phyloP scores from a whole-genome alignment of 2,113 vertebrate species.

The Odocoileus virginianus region DNA sequence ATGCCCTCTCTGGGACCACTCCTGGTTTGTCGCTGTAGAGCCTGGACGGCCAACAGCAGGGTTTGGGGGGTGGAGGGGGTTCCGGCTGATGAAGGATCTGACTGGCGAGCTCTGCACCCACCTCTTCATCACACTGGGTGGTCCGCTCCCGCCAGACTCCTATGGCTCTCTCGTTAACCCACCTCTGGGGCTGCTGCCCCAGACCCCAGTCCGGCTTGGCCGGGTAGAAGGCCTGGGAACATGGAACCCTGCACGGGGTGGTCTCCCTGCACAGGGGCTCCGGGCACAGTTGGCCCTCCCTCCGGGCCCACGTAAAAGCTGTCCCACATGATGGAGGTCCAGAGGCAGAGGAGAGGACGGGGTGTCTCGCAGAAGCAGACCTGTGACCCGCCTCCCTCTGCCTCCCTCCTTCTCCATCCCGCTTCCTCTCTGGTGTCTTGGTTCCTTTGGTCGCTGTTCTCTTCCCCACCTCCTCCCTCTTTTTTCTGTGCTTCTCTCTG shows the following conservation, averaged over 20 bases:
- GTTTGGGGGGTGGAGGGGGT: too few relatives aligned
- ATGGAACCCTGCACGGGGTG: rapidly evolving
- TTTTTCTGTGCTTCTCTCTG: neutral
- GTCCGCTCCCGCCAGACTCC: neutral
- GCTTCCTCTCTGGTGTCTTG: neutral
- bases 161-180: neutral
- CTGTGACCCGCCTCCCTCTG: neutral
- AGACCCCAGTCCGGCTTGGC: neutral
- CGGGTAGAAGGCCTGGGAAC: neutral
- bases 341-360: neutral
- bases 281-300: neutral
- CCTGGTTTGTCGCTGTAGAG: neutral
- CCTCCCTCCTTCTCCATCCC: neutral
- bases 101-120: neutral
- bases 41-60: neutral
- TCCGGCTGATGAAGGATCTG: rapidly evolving
- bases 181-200: neutral
- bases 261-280: neutral
- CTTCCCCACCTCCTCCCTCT: neutral
- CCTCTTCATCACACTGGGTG: neutral
- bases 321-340: neutral
- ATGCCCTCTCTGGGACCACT: neutral
- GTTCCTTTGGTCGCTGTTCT: neutral
- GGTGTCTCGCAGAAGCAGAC: neutral
- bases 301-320: neutral